Percentiles rank a stretch among this genome's conserved stretches.
Conservation (phyloP, 2,113 vertebrate species). For the Smithornis capensis region DNA sequence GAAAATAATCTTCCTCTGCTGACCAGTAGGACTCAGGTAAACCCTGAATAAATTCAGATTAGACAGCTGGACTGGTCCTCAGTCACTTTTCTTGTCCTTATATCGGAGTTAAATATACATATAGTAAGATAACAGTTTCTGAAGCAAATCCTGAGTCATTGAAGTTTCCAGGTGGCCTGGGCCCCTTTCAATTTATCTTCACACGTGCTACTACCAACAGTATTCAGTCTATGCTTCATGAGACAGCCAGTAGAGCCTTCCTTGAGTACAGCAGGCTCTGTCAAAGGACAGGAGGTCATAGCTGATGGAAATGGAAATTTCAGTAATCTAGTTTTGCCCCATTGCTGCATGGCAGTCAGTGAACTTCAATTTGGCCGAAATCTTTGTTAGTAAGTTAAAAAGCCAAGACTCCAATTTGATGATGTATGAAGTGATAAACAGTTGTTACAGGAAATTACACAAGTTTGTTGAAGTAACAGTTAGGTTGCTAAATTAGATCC, state of each 20-base stretch:
- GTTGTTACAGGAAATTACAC: not conserved
- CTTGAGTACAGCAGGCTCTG: not conserved
- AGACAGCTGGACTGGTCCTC: not conserved
- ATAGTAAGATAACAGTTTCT: not conserved
- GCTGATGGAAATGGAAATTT: not conserved
- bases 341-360: not conserved
- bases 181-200: not conserved
- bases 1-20: not conserved
- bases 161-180: not conserved
- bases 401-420: not conserved
- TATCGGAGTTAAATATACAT: not conserved
- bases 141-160: not conserved
- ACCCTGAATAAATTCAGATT: not conserved
- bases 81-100: not conserved
- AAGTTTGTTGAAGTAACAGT: not conserved
- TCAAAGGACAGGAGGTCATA: not conserved
- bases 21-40: not conserved
- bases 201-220: not conserved
- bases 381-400: not conserved
- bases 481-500: constrained; percentile 3
- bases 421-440: not conserved
- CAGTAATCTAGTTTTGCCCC: not conserved
- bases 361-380: not conserved
- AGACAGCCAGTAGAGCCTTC: not conserved
- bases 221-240: not conserved